Evolutionary conservation across 2,888 invertebrate species (phyloP).

Genomic region (Trissolcus brochymenae): DNA sequence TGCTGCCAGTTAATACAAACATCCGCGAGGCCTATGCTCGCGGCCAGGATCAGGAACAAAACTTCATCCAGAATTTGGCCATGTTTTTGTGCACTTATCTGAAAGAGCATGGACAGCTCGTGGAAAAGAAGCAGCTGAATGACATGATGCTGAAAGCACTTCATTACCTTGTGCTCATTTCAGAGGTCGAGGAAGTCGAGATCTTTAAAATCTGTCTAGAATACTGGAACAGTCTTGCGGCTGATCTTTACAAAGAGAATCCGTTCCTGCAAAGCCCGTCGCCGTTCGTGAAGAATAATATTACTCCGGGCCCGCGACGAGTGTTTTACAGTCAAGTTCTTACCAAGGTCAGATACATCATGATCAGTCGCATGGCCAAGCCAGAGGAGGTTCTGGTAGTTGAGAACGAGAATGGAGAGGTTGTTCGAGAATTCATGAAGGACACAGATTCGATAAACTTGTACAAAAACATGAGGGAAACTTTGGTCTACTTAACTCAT

Average conservation of each 20-base stretch:
- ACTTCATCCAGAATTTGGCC: conserved; percentile 98
- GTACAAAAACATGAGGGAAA: conserved; percentile 99
- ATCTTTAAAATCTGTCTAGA: conserved; percentile 99
- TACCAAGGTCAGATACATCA: conserved; percentile 93
- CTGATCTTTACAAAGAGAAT: conserved; percentile 93
- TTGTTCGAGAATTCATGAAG: conserved; percentile 99
- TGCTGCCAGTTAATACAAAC: conserved; percentile 93
- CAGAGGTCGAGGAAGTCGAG: conserved; percentile 99
- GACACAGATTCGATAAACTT: conserved; percentile 99
- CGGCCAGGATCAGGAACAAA: conserved; percentile 97
- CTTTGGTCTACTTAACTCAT: conserved; percentile 98
- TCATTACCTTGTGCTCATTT: conserved; percentile 92
- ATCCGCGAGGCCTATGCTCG: conserved; percentile 95
- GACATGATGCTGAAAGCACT: conserved; percentile 89
- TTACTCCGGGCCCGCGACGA: conserved; percentile 79
- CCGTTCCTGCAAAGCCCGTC: conserved; percentile 81
- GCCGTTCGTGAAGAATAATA: conserved; percentile 72
- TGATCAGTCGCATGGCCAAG: conserved; percentile 99
- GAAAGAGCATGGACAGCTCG: conserved; percentile 94
- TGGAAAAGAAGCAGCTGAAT: conserved; percentile 88
- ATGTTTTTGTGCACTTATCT: conserved; percentile 97
- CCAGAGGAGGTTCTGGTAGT: conserved; percentile 99
- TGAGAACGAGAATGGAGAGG: conserved; percentile 99
- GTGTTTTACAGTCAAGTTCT: conserved; percentile 88
- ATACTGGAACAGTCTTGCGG: conserved; percentile 96